Evolutionary conservation across 2,888 invertebrate genomes (phyloP), one percentile per base, ranked within the genome.

Genomic region (Pristionchus exspectatus): DNA sequence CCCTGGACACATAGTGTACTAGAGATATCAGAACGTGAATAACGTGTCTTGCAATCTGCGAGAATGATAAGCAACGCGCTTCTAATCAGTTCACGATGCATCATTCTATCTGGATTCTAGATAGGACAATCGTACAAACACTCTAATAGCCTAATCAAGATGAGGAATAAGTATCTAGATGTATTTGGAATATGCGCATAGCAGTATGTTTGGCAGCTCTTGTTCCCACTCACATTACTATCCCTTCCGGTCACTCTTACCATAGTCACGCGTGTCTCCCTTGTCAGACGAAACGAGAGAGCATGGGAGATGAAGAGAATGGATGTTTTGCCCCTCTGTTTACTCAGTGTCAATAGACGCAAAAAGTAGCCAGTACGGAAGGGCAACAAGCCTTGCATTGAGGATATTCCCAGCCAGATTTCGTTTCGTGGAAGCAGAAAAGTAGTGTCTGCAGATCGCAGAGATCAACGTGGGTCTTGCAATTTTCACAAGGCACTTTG

Each of bases 321-420:
- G 59, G 18, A 21, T 16, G 16, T 21, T 59, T 59, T 21, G 21
- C 66, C n/a, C 30, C 74, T 72, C 38, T 38, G 74, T 74, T 30
- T 74, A 38, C 30, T 33, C 74, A 72, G 33, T 72, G 18, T 27
- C 27, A 74, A 33, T 14, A 30, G 30, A 33, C 74, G 30, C 74
- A 38, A 74, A 74, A 74, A 74, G n/a, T n/a, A 38, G n/a, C n/a
- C 33, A 74, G 74, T 74, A 38, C 30, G 33, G 74, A 74, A 74
- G n/a, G 24, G 74, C 33, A 74, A 27, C 27, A 24, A n/a, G n/a
- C 5, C 2, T 0, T 27, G 12, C 7, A 12, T 14, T 66, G 66
- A 66, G 24, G 66, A 66, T 24, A 66, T 24, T 66, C 27, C 66
- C 27, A 66, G 66, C 66, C 66, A 12, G 66, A 14, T 66, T 66